Conservation (phyloP, 2,888 invertebrate species). For the Clusia tigrina region DNA sequence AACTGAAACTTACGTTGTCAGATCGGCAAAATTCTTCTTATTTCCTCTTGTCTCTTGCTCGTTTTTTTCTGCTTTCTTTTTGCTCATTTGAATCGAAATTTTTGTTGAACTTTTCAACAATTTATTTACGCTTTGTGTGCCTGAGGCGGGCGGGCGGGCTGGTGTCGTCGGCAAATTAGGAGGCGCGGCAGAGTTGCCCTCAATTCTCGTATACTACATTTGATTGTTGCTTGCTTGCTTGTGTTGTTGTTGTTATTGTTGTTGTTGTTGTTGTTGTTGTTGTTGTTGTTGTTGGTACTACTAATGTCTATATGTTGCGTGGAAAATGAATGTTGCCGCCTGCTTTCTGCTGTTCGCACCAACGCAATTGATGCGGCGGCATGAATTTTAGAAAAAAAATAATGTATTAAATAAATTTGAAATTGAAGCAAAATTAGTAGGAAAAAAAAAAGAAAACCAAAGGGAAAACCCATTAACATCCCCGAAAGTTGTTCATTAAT, state of each 20-base stretch:
- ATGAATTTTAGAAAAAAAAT: too few species aligned
- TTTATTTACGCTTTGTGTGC: not conserved
- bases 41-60: too few species aligned
- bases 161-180: not conserved
- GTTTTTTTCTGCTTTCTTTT: too few species aligned
- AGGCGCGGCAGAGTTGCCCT: slow-evolving; percentile 2
- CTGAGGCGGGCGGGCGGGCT: too few species aligned
- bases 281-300: too few species aligned
- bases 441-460: too few species aligned
- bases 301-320: not conserved
- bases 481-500: too few species aligned
- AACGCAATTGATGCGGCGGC: not conserved
- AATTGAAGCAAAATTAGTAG: too few species aligned
- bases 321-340: not conserved
- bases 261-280: not conserved
- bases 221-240: not conserved
- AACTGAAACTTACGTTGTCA: not conserved
- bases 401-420: too few species aligned
- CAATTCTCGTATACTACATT: too few species aligned
- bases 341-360: not conserved
- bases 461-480: too few species aligned
- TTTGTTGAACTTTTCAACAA: not conserved
- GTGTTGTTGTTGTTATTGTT: not conserved
- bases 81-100: too few species aligned
- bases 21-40: not conserved